Percentiles rank a stretch among this genome's conserved stretches.
These are phyloP conservation scores for Oreohelix idahoensis DNA, from an alignment of 1,140 invertebrate species.

Conservation along the genomic window DNA sequence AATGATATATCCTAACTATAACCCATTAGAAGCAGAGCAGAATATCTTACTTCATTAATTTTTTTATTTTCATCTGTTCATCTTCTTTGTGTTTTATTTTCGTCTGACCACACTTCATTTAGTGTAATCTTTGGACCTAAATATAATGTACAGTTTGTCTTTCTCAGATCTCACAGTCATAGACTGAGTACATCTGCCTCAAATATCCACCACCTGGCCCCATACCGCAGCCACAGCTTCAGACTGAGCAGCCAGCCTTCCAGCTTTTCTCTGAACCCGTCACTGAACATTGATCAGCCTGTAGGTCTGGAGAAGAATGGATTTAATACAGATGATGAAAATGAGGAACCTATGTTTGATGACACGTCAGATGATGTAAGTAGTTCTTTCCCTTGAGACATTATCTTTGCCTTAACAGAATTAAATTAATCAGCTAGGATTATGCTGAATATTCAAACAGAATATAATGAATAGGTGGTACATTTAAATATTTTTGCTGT, in stretches of 20 bases:
- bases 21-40: too few relatives aligned
- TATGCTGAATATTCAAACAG: too few relatives aligned
- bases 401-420: not conserved
- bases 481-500: too few relatives aligned
- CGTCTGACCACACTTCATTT: too few relatives aligned
- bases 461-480: too few relatives aligned
- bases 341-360: slow-evolving; percentile 17
- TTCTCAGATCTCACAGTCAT: slow-evolving; percentile 36
- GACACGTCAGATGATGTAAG: slow-evolving; percentile 36
- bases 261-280: not conserved
- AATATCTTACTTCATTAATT: too few relatives aligned
- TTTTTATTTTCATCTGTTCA: too few relatives aligned
- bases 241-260: not conserved
- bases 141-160: too few relatives aligned
- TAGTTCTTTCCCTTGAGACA: not conserved
- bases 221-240: slow-evolving; percentile 22
- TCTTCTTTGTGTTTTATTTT: too few relatives aligned
- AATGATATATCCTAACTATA: too few relatives aligned
- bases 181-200: slow-evolving; percentile 26
- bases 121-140: too few relatives aligned
- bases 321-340: slow-evolving; percentile 22
- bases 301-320: not conserved
- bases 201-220: slow-evolving; percentile 24
- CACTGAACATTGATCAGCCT: not conserved
- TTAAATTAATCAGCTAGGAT: too few relatives aligned